Evolutionary conservation across 2,888 invertebrate species (phyloP).

Genomic region (Drosophila suboccidentalis): DNA sequence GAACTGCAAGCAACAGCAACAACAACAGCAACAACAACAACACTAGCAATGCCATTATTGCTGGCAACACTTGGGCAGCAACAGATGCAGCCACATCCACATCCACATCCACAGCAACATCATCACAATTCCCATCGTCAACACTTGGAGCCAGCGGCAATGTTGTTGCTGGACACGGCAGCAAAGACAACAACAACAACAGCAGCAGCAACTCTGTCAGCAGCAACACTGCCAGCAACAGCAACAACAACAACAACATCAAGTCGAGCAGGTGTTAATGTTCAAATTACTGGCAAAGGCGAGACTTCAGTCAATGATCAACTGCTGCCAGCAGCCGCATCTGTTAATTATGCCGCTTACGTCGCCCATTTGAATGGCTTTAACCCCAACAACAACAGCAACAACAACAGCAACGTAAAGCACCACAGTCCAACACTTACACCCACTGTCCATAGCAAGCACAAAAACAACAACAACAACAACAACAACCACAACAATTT

Average conservation of each 20-base stretch:
- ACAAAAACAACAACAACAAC: conserved; percentile 10
- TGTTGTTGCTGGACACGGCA: conserved; percentile 66
- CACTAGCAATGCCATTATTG: conserved; percentile 60
- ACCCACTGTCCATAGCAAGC: conserved; percentile 18
- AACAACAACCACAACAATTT: conserved; percentile 21
- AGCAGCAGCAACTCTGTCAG: conserved; percentile 31
- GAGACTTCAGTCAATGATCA: conserved; percentile 72
- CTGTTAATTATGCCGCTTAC: conserved; percentile 72
- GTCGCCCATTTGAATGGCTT: conserved; percentile 74
- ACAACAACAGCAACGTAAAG: conserved; percentile 16
- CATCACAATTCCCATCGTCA: conserved; percentile 72
- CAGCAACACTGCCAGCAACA: conserved; percentile 44
- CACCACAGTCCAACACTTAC: conserved; percentile 27
- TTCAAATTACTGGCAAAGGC: conserved; percentile 83
- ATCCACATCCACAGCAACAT: conserved; percentile 36
- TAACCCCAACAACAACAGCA: conserved; percentile 47
- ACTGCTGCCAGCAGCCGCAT: conserved; percentile 63
- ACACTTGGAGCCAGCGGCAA: conserved; percentile 67
- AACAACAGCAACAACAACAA: conserved; percentile 48
- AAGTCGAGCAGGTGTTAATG: conserved; percentile 83
- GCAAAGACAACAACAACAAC: conserved; percentile 37
- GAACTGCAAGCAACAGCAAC: conserved; percentile 69
- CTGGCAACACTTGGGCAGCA: conserved; percentile 71
- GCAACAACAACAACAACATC: conserved; percentile 59
- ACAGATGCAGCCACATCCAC: conserved; percentile 36